Evolutionary conservation across 1,140 invertebrate genomes (phyloP), one percentile per base, ranked within the genome.

Genomic region (Anthonomus grandis): DNA sequence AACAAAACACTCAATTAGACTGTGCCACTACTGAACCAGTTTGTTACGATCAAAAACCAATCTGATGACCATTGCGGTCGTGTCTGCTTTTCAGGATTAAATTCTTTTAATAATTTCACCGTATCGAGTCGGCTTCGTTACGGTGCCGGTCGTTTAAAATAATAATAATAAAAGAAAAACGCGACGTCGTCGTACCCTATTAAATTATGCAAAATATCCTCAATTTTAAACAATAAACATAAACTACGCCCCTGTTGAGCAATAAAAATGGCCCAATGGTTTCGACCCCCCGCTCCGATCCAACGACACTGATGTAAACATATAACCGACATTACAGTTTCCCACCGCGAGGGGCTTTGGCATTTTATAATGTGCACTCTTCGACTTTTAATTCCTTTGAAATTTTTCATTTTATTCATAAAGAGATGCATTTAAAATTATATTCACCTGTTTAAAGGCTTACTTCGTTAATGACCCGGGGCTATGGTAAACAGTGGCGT

Each of bases 261-360:
- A 50, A 50, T 50, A 50, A 50, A 50, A 36, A 50, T 22, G 27
- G 17, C 17, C 47, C 34, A n/a, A n/a, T n/a, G 2, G 18, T 39
- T 38, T 34, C 39, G 55, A 57, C 55, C 55, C 55, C 55, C 55
- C 51, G 27, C 31, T 27, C 44, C 13, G 19, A 34, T 22, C 17
- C 9, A 23, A 21, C 46, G 54, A 57, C 54, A 42, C 37, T 57
- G 46, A 57, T 57, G 54, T 22, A 57, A 57, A 57, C 23, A 41
- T 57, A 57, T 57, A 41, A 38, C 46, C 22, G 19, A 49, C 37
- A 48, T 31, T 42, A 41, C 25, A 9, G 45, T 25, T 21, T 34
- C 47, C 17, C 25, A n/a, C n/a, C n/a, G n/a, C n/a, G n/a, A 48
- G 15, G 41, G 17, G 47, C 48, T 50, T 50, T 51, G 48, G 55